A percentile compares a stretch with the other conserved stretches of the same genome.
Conservation (phyloP, 2,888 invertebrate genomes). For the Pammene fasciana region DNA sequence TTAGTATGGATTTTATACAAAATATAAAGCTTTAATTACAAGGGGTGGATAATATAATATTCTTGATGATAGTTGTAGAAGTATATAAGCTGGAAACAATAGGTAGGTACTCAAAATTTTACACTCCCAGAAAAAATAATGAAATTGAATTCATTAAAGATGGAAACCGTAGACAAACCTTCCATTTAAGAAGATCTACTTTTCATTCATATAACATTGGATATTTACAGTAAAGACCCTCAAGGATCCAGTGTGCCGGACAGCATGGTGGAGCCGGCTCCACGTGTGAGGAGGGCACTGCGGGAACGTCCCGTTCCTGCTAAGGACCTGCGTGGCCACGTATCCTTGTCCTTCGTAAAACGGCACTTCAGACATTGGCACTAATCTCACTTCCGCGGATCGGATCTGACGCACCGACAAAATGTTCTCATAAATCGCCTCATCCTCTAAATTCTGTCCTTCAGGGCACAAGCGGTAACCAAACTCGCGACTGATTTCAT, state of each 20-base stretch:
- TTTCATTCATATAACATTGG: conserved; percentile 17
- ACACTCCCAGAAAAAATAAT: too few relatives aligned
- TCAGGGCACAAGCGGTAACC: conserved; percentile 80
- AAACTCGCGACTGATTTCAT: conserved; percentile 80
- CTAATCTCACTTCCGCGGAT: conserved; percentile 80
- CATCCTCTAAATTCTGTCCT: conserved; percentile 80
- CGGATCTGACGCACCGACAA: conserved; percentile 78
- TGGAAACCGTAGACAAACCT: conserved; percentile 22
- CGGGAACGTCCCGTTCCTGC: conserved; percentile 80
- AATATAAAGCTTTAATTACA: too few relatives aligned
- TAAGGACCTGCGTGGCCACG: conserved; percentile 78
- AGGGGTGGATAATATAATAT: too few relatives aligned
- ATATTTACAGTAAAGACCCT: conserved; percentile 74
- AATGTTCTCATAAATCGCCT: conserved; percentile 81
- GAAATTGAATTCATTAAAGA: background rate
- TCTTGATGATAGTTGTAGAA: too few relatives aligned
- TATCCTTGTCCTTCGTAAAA: conserved; percentile 80
- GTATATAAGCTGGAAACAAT: too few relatives aligned
- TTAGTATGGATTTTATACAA: too few relatives aligned
- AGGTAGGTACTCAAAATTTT: too few relatives aligned
- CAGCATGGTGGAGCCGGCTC: conserved; percentile 75
- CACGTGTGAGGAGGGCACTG: conserved; percentile 80
- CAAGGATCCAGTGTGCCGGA: conserved; percentile 71
- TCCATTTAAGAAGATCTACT: conserved; percentile 15
- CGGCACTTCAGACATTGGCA: conserved; percentile 80